phyloP scores from a whole-genome alignment of 2,888 invertebrate genomes.

The Trissonchulus sp. region DNA sequence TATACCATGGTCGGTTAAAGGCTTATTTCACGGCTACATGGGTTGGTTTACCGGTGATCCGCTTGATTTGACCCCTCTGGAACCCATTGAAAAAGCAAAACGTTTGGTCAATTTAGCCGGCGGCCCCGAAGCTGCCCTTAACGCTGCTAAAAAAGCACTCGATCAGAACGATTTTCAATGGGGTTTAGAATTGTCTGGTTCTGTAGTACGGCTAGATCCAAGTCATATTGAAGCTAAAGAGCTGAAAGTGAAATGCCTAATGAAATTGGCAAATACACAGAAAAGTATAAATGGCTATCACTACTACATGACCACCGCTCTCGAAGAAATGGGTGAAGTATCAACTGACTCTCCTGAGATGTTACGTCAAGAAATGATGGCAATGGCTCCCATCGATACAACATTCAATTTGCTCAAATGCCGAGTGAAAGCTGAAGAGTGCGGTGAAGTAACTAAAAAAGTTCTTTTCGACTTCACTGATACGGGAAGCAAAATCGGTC shows the following conservation, averaged over 20 bases:
- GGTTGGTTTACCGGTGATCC: conserved; percentile 8
- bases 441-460: background rate
- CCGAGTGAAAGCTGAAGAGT: background rate
- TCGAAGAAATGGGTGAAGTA: background rate
- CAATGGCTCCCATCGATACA: too few relatives aligned
- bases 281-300: background rate
- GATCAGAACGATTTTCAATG: background rate
- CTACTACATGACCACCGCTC: background rate
- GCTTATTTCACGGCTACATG: conserved; percentile 39
- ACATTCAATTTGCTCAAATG: too few relatives aligned
- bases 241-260: background rate
- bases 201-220: background rate
- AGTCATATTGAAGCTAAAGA: background rate
- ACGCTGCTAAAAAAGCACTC: background rate
- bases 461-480: conserved; percentile 4
- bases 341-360: background rate
- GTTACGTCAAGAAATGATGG: background rate
- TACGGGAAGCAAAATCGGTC: background rate
- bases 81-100: background rate
- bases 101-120: background rate
- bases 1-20: conserved; percentile 46
- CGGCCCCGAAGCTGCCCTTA: background rate
- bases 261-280: background rate
- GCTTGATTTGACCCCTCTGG: background rate
- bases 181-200: background rate